Evolutionary conservation across 2,797 vertebrate species (phyloP), one percentile per base, ranked within the genome.

Genomic region (Nothura maculosa): DNA sequence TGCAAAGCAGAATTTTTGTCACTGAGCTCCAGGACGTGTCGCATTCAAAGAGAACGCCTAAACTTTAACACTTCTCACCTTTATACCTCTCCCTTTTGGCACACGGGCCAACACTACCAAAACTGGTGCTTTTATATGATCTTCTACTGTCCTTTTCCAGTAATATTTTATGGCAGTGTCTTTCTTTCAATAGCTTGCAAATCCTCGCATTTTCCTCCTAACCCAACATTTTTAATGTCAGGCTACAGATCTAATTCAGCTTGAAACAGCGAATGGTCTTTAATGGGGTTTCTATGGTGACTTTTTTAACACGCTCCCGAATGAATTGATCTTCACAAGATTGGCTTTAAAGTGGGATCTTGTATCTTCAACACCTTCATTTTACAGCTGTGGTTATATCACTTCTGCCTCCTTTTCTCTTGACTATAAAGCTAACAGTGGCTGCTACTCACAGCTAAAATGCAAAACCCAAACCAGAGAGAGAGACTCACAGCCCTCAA

Each of bases 331-430:
- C 81, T 86, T 43, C 70, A 84, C 52, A 60, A 94, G 62, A 90
- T 89, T 45, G 77, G 70, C 42, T 85, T 82, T 89, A 80, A 92
- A 82, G 88, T 43, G 77, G 30, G 47, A 83, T 78, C 80, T 85
- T 95, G 64, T 92, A 82, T 61, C 77, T 96, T 93, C 75, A 95
- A 61, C 89, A 87, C 78, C 82, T 90, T 75, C 94, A 75, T 84
- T 86, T 95, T 86, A 93, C 95, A 95, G 88, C 85, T 42, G 24
- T 7, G 4, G 81, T 90, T 96, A 95, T 95, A 96, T 87, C 81
- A 80, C 76, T 68, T 82, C 57, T 21, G 28, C 24, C 94, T 85
- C 57, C 48, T 87, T 69, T 67, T 40, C 81, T 94, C 47, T 74
- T 70, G 87, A 83, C 72, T 63, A 90, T 73, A 92, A 95, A 92